Base-by-base conservation (phyloP, 2,888 invertebrate genomes). In the Cyclophora punctaria region DNA sequence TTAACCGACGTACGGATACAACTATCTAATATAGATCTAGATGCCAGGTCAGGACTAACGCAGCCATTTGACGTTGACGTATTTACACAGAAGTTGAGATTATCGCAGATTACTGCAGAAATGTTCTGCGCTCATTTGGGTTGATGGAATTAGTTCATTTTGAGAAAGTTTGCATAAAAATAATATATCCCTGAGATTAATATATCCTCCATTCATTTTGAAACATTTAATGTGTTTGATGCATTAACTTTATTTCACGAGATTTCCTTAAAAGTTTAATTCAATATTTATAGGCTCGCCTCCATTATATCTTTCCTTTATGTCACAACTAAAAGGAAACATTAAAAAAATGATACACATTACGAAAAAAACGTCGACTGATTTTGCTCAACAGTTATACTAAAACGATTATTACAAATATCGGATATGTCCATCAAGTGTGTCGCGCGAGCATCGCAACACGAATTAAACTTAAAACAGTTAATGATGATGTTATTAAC, bases 351-450 rank as follows among this genome's bases (percentile, higher is more conserved):
- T 62, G 49, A 57, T 55, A 47, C 52, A 50, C 34, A 52, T 59
- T 57, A 49, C 55, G 53, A 52, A 59, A 56, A 49, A 49, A 54
- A 52, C 50, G 51, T 59, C 53, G 60, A 54, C 48, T 49, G 50
- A 48, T 47, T 48, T 50, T 53, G 48, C 59, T 5, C 37, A 37
- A 62, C 64, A 61, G 70, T 60, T 52, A 57, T 56, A 56, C 51
- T 57, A 63, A 58, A 20, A 58, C 59, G 65, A 57, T 59, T 60
- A 60, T 67, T 60, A 60, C 62, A 63, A 66, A 69, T 65, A 60
- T 72, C 70, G 69, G 63, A 67, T 56, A 55, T 62, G 63, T 63
- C 63, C 60, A 57, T 69, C 71, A 66, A 60, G 61, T 55, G 52
- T 60, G 61, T 63, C 65, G 56, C 63, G 57, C 61, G 55, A 63